Conservation (phyloP, 1,140 invertebrate genomes). For the Luehdorfia chinensis region DNA sequence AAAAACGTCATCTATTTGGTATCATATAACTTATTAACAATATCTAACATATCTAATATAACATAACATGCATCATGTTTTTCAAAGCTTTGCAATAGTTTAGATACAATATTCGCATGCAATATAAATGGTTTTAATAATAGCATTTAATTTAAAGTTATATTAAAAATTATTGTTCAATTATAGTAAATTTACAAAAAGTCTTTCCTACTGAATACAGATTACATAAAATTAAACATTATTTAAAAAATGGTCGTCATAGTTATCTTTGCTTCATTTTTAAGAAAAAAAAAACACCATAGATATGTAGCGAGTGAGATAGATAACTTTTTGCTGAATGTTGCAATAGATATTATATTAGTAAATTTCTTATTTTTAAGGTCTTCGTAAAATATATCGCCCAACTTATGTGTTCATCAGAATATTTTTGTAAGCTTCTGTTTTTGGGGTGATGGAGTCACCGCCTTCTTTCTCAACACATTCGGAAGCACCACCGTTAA, state of each 20-base stretch:
- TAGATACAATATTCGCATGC: too few species aligned
- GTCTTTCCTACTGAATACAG: too few species aligned
- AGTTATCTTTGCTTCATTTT: slow-evolving; percentile 1
- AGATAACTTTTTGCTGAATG: slow-evolving; percentile 41
- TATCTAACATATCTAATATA: too few species aligned
- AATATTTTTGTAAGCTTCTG: slow-evolving; percentile 37
- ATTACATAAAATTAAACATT: slow-evolving; percentile 8
- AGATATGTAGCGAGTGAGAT: slow-evolving; percentile 26
- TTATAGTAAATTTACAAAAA: too few species aligned
- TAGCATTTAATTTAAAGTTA: too few species aligned
- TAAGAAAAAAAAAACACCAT: slow-evolving; percentile 12
- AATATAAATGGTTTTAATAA: too few species aligned
- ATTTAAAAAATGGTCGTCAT: slow-evolving; percentile 2
- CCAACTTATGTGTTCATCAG: slow-evolving; percentile 46
- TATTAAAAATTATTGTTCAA: too few species aligned
- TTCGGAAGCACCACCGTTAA: slow-evolving; percentile 78
- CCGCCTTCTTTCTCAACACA: slow-evolving; percentile 79
- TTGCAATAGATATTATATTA: slow-evolving; percentile 36
- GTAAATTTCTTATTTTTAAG: slow-evolving; percentile 47
- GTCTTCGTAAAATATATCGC: slow-evolving; percentile 35
- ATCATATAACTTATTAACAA: too few species aligned
- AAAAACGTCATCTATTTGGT: too few species aligned
- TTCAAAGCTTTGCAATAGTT: too few species aligned
- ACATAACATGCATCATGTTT: too few species aligned
- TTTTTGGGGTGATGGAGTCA: slow-evolving; percentile 76